Evolutionary conservation across 2,888 invertebrate species (phyloP).

Genomic region (Drosophila mimica): DNA sequence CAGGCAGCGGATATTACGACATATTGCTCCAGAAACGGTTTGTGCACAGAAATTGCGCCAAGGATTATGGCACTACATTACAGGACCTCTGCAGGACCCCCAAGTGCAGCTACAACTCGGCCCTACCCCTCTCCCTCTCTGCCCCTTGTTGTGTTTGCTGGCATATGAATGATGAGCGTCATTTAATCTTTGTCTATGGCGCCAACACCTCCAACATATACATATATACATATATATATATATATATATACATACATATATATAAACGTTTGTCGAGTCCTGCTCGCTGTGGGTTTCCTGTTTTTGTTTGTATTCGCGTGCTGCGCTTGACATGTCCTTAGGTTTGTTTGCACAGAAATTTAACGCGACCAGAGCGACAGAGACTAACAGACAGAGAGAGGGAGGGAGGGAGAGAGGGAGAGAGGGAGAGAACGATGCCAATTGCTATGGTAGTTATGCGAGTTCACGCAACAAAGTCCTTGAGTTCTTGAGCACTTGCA

Average conservation of each 20-base stretch:
- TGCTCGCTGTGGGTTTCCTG: slow-evolving; percentile 39
- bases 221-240: slow-evolving; percentile 20
- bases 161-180: slow-evolving; percentile 79
- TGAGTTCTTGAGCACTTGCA: slow-evolving; percentile 21
- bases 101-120: slow-evolving; percentile 8
- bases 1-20: slow-evolving; percentile 78
- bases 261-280: slow-evolving; percentile 52
- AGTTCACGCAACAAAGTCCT: slow-evolving; percentile 36
- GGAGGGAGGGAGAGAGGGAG: no score
- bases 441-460: slow-evolving; percentile 55
- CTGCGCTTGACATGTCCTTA: slow-evolving; percentile 78
- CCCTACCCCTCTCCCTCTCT: background rate
- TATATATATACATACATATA: no score
- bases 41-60: slow-evolving; percentile 74
- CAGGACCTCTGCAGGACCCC: slow-evolving; percentile 42
- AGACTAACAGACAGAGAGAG: background rate
- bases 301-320: slow-evolving; percentile 61
- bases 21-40: slow-evolving; percentile 71
- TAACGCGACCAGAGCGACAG: slow-evolving; percentile 51
- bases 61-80: slow-evolving; percentile 80
- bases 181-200: slow-evolving; percentile 79
- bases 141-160: slow-evolving; percentile 29
- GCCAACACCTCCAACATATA: slow-evolving; percentile 64
- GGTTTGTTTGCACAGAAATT: slow-evolving; percentile 76
- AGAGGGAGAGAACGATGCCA: slow-evolving; percentile 26